Evolutionary conservation across 2,888 invertebrate genomes (phyloP), one percentile per base, ranked within the genome.

Genomic region (Pseudococcus jackbeardsleyi): DNA sequence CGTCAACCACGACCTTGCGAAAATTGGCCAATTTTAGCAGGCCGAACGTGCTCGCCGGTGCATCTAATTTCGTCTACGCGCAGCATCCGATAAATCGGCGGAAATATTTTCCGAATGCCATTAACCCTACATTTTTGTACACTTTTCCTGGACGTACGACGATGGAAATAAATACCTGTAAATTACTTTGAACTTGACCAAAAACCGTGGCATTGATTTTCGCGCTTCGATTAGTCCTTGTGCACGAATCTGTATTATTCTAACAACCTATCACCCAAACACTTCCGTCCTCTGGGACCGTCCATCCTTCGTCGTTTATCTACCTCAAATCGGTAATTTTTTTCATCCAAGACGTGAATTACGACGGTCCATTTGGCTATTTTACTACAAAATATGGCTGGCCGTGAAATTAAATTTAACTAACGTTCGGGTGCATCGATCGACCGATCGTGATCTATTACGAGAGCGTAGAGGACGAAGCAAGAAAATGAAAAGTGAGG

Each of bases 111-210:
- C 19, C 59, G 9, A 19, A 64, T 64, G 64, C 22, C 64, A 22
- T 64, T 64, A 64, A 64, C 64, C 64, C 22, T 9, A 22, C 9
- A 22, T 64, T 64, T 64, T 22, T 12, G 19, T 64, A 64, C 64
- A 64, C 64, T 64, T 64, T 64, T 64, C 64, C 22, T 64, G 22
- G 64, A 64, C 22, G 19, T 19, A 22, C 12, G 64, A 22, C 50
- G 50, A 50, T 50, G 50, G 50, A 64, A 64, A 64, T 22, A 64
- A 64, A 64, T 22, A 22, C 64, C 50, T 50, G 15, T 33, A 64
- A 64, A 64, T 64, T 64, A 64, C 64, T 64, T 64, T 64, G 64
- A 64, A 64, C 64, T 64, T 64, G 64, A 64, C 64, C 64, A 64
- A 64, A 64, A 64, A 64, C 64, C 64, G 64, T 64, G 64, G 64